Evolutionary conservation across 2,888 invertebrate genomes (phyloP), one percentile per base, ranked within the genome.

Genomic region (Ecdyonurus torrentis): DNA sequence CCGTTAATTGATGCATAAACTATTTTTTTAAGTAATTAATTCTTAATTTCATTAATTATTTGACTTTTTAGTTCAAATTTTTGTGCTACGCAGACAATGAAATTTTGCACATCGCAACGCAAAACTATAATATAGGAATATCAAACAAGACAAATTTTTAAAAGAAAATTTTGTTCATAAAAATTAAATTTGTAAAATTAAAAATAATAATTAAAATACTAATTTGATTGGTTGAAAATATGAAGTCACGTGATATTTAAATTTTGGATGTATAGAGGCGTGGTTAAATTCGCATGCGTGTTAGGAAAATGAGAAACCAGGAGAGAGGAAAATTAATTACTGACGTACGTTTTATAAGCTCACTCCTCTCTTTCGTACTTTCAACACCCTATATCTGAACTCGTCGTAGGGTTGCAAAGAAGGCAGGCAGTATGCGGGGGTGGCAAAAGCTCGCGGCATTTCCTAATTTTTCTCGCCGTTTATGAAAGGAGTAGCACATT

Each of bases 401-500:
- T 37, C 55, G 22, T 22, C 18, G 50, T 50, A 18, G 37, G 37
- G 37, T n/a, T 5, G 55, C 20, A n/a, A n/a, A n/a, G 19, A 20
- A 55, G 19, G 19, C 19, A 55, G 50, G 18, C 50, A 50, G 18
- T 7, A 50, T 10, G 55, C n/a, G n/a, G 55, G 5, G n/a, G 55
- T 7, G n/a, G 55, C 22, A 5, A n/a, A 50, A 55, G 55, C 55
- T 55, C 55, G 55, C n/a, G 55, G 19, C 55, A 55, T 22, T 20
- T 22, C 55, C 55, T 20, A 55, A 55, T 55, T 55, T 55, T 55
- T 55, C 55, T 22, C n/a, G 55, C 55, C 55, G 55, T 55, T 55
- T 55, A 55, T 55, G 55, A 55, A 55, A 55, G 55, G 55, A 55
- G 55, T 55, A 55, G 55, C 55, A 55, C 55, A 55, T 55, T 55